phyloP scores from a whole-genome alignment of 2,113 vertebrate species.

The Opisthocomus hoazin region DNA sequence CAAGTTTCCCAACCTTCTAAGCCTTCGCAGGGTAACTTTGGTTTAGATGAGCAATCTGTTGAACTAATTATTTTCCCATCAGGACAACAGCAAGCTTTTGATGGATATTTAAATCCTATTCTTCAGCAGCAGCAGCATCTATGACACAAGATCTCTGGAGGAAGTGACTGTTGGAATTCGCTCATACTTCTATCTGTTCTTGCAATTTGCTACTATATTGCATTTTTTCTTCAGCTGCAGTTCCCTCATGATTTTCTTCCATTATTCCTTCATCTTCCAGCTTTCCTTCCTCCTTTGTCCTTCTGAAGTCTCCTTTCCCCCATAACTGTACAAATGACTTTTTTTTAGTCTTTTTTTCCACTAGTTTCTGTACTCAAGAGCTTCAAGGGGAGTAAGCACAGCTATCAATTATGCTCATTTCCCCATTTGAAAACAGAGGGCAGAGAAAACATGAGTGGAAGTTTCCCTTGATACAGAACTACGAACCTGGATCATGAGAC shows the following conservation, averaged over 20 bases:
- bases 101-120: slow-evolving; percentile 20
- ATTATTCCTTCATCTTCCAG: slow-evolving; percentile 18
- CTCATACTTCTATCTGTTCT: slow-evolving; percentile 25
- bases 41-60: slow-evolving; percentile 30
- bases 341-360: neutral
- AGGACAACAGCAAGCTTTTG: slow-evolving; percentile 16
- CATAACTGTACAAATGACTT: neutral
- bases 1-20: slow-evolving; percentile 6
- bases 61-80: slow-evolving; percentile 42
- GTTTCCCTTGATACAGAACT: neutral
- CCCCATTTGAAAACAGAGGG: slow-evolving; percentile 14
- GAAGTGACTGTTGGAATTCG: slow-evolving; percentile 30
- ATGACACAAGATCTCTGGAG: slow-evolving; percentile 45
- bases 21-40: slow-evolving; percentile 13
- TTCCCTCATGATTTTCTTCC: slow-evolving; percentile 25
- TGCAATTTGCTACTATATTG: neutral
- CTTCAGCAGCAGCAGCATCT: slow-evolving; percentile 4
- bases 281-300: slow-evolving; percentile 15
- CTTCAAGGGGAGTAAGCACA: slow-evolving; percentile 1
- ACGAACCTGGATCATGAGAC: slow-evolving; percentile 25
- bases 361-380: neutral
- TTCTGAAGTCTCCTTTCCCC: slow-evolving; percentile 22
- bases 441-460: slow-evolving; percentile 5
- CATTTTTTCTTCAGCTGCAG: slow-evolving; percentile 20
- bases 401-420: slow-evolving; percentile 26